A percentile compares a stretch with the other conserved stretches of the same genome.
Conservation (phyloP, 2,113 vertebrate species). For the Clarias gariepinus region DNA sequence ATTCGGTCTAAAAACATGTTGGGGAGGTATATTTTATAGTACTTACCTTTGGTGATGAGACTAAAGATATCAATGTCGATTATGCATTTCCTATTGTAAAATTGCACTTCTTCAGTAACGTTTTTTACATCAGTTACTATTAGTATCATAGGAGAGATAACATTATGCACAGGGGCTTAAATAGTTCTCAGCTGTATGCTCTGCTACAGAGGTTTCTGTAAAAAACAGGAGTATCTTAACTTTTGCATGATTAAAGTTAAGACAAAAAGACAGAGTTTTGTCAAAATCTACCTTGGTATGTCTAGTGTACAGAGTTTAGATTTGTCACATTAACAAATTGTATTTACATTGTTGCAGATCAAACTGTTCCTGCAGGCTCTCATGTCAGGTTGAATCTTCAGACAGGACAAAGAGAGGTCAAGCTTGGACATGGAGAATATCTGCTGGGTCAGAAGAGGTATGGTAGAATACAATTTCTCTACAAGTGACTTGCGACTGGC, state of each 20-base stretch:
- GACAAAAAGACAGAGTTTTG: neutral
- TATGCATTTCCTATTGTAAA: neutral
- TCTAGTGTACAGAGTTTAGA: neutral
- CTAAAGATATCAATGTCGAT: neutral
- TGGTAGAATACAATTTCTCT: neutral
- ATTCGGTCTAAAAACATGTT: too few relatives aligned
- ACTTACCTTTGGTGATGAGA: too few relatives aligned
- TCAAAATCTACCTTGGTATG: neutral
- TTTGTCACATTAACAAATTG: neutral
- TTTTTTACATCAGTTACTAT: too few relatives aligned
- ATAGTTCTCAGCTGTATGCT: neutral
- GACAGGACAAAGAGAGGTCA: conserved; percentile 86
- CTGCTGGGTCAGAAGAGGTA: conserved; percentile 77
- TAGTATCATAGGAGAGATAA: too few relatives aligned
- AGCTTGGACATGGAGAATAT: conserved; percentile 71
- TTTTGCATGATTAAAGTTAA: neutral
- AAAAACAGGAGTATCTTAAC: neutral
- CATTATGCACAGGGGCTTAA: too few relatives aligned
- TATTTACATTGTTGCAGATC: conserved; percentile 67
- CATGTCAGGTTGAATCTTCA: conserved; percentile 90
- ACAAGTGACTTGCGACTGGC: neutral
- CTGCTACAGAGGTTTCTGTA: neutral
- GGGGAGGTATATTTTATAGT: too few relatives aligned
- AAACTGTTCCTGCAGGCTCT: conserved; percentile 84
- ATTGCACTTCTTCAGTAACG: neutral